phyloP scores from a whole-genome alignment of 2,797 vertebrate genomes.

The Myioborus melanocephalus region DNA sequence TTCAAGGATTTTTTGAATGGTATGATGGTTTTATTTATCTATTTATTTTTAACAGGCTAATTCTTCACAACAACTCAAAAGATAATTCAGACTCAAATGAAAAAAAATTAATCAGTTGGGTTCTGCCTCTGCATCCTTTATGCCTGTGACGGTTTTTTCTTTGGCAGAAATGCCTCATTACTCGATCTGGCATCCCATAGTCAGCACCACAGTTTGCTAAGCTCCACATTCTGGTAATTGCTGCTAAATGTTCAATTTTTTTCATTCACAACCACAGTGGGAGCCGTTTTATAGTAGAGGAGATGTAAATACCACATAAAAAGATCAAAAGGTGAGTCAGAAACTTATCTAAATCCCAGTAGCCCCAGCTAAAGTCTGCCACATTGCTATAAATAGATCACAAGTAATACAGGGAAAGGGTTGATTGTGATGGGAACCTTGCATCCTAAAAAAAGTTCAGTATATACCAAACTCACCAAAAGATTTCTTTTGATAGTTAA shows the following conservation, averaged over 20 bases:
- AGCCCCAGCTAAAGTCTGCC: background rate
- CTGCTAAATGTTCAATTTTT: background rate
- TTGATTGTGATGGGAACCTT: background rate
- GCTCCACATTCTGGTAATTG: background rate
- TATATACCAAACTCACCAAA: background rate
- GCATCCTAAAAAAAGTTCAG: background rate
- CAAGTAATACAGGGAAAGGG: background rate
- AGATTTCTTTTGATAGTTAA: background rate
- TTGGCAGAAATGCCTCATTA: background rate
- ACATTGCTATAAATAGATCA: background rate
- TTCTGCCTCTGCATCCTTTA: background rate
- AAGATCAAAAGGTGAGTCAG: slow-evolving; percentile 21
- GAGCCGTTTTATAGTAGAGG: background rate
- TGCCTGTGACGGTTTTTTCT: background rate
- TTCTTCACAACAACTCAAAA: background rate
- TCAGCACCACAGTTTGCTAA: background rate
- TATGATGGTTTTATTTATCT: background rate
- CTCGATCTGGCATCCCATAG: background rate
- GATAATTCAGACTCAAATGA: background rate
- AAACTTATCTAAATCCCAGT: slow-evolving; percentile 25
- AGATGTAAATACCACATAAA: background rate
- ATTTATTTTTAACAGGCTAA: background rate
- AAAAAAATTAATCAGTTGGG: background rate
- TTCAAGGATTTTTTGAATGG: background rate
- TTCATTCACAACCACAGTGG: background rate